Conservation (phyloP, 2,113 vertebrate species). For the Stigmatopora argus region DNA sequence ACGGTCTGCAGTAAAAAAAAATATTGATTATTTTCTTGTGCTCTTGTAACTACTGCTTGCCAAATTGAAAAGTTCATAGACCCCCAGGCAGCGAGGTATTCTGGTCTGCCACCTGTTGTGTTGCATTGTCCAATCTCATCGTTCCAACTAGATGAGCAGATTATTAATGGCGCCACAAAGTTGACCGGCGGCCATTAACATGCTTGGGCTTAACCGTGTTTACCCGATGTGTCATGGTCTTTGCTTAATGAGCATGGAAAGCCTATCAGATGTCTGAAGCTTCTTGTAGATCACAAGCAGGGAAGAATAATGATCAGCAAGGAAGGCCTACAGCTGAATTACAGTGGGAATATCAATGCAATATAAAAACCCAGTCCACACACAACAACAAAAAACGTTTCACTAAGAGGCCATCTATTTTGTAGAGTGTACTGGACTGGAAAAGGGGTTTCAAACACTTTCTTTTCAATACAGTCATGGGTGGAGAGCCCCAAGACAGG, state of each 20-base stretch:
- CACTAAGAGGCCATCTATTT: background rate
- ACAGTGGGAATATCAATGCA: background rate
- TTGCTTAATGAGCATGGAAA: slow-evolving; percentile 1
- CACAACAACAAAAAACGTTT: background rate
- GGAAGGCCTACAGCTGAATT: background rate
- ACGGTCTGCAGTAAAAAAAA: too few relatives aligned
- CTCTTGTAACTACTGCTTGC: background rate
- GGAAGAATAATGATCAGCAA: slow-evolving; percentile 1
- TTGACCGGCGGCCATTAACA: slow-evolving; percentile 1
- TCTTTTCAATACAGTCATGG: background rate
- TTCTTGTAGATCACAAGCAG: slow-evolving; percentile 3
- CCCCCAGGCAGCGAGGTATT: background rate
- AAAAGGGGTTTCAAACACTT: background rate
- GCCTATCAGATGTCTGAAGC: background rate
- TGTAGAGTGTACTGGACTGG: background rate
- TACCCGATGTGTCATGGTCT: background rate
- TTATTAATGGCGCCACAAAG: background rate
- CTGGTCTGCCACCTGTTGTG: background rate
- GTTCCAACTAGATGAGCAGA: background rate
- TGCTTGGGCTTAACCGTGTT: background rate
- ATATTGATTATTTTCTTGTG: background rate
- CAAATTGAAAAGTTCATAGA: background rate
- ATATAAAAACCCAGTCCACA: background rate
- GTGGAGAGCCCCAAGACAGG: too few relatives aligned
- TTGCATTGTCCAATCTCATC: background rate